Conservation (phyloP, 2,888 invertebrate species). For the Platycnemis pennipes region DNA sequence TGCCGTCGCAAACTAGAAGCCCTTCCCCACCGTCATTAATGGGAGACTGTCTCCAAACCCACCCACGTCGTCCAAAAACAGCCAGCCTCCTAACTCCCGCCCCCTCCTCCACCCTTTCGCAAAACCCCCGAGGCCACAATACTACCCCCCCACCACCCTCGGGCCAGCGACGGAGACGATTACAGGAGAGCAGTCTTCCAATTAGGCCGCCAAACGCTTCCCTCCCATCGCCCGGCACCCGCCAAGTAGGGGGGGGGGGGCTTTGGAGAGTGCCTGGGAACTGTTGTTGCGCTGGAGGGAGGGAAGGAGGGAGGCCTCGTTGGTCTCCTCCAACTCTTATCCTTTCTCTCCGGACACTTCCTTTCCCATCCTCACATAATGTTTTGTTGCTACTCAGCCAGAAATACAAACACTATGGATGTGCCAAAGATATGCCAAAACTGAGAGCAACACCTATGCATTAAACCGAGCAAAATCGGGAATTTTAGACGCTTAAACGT, state of each 20-base stretch:
- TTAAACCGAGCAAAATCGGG: too few relatives aligned
- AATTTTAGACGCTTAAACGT: too few relatives aligned
- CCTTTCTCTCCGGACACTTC: not conserved
- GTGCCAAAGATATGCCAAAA: too few relatives aligned
- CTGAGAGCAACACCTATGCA: too few relatives aligned
- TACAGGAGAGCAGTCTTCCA: slow-evolving; percentile 48
- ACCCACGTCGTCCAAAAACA: not conserved
- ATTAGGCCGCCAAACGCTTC: slow-evolving; percentile 55
- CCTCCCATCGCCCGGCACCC: not conserved
- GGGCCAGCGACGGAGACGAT: slow-evolving; percentile 6
- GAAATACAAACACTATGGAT: too few relatives aligned
- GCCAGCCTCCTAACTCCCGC: not conserved
- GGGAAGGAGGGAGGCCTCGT: not conserved
- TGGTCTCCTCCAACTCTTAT: not conserved
- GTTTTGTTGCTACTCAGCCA: too few relatives aligned
- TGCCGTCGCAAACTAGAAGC: not conserved
- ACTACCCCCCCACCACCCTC: too few relatives aligned
- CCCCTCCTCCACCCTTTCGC: not conserved
- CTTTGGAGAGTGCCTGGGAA: too few relatives aligned
- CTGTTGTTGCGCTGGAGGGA: too few relatives aligned
- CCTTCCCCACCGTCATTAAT: not conserved
- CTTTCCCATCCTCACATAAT: not conserved
- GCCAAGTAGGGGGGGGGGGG: too few relatives aligned
- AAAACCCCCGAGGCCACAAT: not conserved
- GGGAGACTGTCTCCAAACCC: too few relatives aligned